Base-by-base conservation (phyloP, 1,140 invertebrate genomes). In the Ephestia elutella region DNA sequence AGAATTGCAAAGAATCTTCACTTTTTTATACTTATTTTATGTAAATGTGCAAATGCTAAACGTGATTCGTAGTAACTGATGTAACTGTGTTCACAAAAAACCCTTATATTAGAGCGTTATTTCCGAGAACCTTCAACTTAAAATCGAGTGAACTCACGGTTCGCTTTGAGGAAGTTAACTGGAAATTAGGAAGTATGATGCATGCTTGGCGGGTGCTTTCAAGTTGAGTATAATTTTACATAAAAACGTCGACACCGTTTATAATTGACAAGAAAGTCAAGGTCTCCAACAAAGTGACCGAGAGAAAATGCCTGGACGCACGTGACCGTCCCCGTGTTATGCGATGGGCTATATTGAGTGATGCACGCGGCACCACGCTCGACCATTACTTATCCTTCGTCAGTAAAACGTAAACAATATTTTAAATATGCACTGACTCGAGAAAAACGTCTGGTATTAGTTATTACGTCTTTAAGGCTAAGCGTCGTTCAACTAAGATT, bases 1-100 rank as follows among this genome's bases (percentile, higher is more conserved):
- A 44, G 38, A 49, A 53, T 56, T 49, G 55, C 55, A 28, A 56
- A 56, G n/a, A 44, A 44, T 44, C 7, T 15, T 44, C 15, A 15
- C 38, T n/a, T 17, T 44, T 44, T 32, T 25, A 25, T 25, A 35
- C 13, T 5, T n/a, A n/a, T n/a, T 10, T 35, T 35, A 35, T 35
- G 2, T 35, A 1, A 10, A 35, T 2, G 32, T 35, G 21, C 21
- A 25, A 25, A 35, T 9, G 3, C 32, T 35, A 35, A 35, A 10
- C 13, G 32, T 10, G 13, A 35, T 35, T 11, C 9, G 21, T 25
- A 25, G 21, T 25, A 25, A 25, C 21, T 25, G 21, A 25, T 25
- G 21, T 25, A 25, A 25, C 21, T 25, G 21, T 7, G 21, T 25
- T 25, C 2, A n/a, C 2, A 25, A 25, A 25, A 25, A 25, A 2